Base-by-base conservation (phyloP, 2,797 vertebrate genomes). In the Rhynchotus rufescens region DNA sequence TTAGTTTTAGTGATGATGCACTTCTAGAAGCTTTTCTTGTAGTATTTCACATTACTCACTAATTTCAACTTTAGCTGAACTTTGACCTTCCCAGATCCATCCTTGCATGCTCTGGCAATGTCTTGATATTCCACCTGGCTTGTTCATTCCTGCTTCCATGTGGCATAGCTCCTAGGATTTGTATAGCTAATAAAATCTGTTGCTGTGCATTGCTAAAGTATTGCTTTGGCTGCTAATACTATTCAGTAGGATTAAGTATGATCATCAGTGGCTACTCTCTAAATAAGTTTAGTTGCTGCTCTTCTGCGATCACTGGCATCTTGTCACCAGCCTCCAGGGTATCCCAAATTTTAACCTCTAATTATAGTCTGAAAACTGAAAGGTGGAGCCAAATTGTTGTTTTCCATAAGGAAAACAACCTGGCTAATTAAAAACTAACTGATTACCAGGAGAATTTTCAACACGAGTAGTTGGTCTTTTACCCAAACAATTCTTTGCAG, bases 61-160 rank as follows among this genome's bases (percentile, higher is more conserved):
- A 73, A 38, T 81, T 88, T 89, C 64, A 57, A 40, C 69, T 83
- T 80, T 49, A 85, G 44, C 32, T 87, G 87, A 92, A 49, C 68
- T 94, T 94, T 90, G 79, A 78, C 36, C 59, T 82, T 91, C 40
- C 40, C 80, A 86, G 81, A 80, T 86, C 76, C 81, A 80, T 68
- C 86, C 80, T 88, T 86, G 69, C 45, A 72, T 59, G 45, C 19
- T 56, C 86, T 73, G 69, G 34, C 59, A 88, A 59, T 78, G 59
- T 56, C 42, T 87, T 42, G 42, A 13, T 77, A 54, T 45, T 94
- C 59, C 32, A 68, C 44, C 62, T 86, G 79, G 32, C 59, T 88
- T 51, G n/a, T 34, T 84, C 19, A 12, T 19, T 92, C 45, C 62
- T 0, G 1, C 25, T 79, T 93, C 42, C 34, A 26, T 0, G 2